Base-by-base conservation (phyloP, 2,113 vertebrate genomes). In the Tinamus guttatus region DNA sequence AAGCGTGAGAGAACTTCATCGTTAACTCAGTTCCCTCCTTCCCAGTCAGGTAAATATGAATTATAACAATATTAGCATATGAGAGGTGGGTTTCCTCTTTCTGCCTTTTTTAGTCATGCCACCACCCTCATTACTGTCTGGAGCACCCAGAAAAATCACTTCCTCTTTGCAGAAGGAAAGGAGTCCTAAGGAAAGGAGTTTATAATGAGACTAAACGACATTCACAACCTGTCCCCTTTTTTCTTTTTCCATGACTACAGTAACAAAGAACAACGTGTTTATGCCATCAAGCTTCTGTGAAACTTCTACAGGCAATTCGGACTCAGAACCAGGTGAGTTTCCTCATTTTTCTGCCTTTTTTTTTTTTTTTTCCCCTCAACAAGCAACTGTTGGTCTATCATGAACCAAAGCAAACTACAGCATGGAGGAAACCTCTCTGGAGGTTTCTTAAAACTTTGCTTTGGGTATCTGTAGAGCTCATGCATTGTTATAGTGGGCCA, bases 1-100 rank as follows among this genome's bases (percentile, higher is more conserved):
- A 99, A 99, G 97, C 98, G 99, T 70, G 99, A 99, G 97, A 98
- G 99, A 91, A 99, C 99, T 14, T 99, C 99, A 15, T 99, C 99
- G 49, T 97, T 99, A 89, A 99, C 98, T 51, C 99, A 99, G 87
- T 98, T 99, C 87, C 99, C 99, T 49, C 98, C 99, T 77, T 98
- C 99, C 85, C 99, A 99, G 96, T 98, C 99, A 98, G 99, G 99
- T 99, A 97, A 94, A 7, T 77, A 52, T 77, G 63, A 15, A 41
- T 45, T 47, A 59, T 62, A 81, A 5, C 6, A 6, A 0, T 76
- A 5, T 36, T 51, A 17, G 17, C 9, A 2, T 20, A 8, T 13
- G 22, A 52, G 27, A 36, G 17, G 7, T 80, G 34, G 15, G 27
- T 76, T 85, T 73, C 6, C 36, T 77, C 24, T 19, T 49, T 20